phyloP scores from a whole-genome alignment of 1,140 invertebrate species.

The Scaptomyza graminum region DNA sequence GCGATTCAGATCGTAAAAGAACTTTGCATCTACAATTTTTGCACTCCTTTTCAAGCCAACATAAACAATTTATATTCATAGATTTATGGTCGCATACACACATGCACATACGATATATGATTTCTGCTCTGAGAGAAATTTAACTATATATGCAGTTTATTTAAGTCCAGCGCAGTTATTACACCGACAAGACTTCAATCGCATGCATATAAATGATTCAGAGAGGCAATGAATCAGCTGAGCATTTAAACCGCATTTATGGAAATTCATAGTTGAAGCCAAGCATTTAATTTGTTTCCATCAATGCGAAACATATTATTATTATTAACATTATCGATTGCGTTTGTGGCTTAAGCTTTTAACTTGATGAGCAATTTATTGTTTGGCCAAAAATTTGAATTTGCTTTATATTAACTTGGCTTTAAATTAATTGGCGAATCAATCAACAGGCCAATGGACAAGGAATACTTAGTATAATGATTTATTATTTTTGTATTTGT shows the following conservation, averaged over 20 bases:
- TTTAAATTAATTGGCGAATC: too few species aligned
- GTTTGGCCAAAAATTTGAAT: too few species aligned
- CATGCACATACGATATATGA: neutral
- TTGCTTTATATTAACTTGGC: too few species aligned
- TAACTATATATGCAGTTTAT: conserved; percentile 6
- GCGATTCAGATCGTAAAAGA: neutral
- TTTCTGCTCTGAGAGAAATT: too few species aligned
- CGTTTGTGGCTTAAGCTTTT: neutral
- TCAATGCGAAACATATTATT: neutral
- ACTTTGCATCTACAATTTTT: neutral
- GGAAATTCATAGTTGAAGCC: neutral
- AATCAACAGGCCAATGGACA: too few species aligned
- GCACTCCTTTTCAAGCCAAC: conserved; percentile 35
- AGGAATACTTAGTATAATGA: too few species aligned
- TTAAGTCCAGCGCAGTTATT: neutral
- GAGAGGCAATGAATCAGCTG: neutral
- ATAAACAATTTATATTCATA: conserved; percentile 60
- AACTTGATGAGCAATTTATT: neutral
- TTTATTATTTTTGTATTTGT: too few species aligned
- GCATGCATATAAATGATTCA: conserved; percentile 2
- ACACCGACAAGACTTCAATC: neutral
- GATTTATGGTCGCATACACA: conserved; percentile 36
- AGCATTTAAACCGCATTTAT: neutral
- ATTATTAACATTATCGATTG: too few species aligned
- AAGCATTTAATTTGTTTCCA: neutral